Conservation (phyloP, 2,797 vertebrate species). For the Paedocypris micromegethes region DNA sequence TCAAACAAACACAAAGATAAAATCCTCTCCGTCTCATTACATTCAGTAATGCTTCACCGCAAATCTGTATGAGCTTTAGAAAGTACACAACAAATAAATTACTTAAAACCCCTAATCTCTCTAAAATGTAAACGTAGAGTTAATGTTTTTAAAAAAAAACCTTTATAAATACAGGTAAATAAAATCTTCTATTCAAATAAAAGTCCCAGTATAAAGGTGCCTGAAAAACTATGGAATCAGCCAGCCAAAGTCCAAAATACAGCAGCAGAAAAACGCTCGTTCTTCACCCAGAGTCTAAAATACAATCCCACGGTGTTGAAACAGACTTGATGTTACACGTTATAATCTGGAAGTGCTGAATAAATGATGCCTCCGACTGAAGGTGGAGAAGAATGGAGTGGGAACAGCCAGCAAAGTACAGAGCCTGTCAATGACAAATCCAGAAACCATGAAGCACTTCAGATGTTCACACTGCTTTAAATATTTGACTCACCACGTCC, state of each 20-base stretch:
- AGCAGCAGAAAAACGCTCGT: too few relatives aligned
- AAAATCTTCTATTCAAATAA: too few relatives aligned
- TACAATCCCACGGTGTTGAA: constrained; percentile 7
- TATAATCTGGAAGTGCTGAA: constrained; percentile 72
- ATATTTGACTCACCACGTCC: constrained; percentile 59
- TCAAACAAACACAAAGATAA: constrained; percentile 10
- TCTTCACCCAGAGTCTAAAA: constrained; percentile 5
- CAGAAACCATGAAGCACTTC: not conserved
- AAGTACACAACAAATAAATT: too few relatives aligned
- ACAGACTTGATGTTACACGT: constrained; percentile 57
- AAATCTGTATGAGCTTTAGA: too few relatives aligned
- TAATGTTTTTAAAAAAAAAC: too few relatives aligned
- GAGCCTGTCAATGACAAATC: constrained; percentile 59
- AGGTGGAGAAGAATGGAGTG: constrained; percentile 68
- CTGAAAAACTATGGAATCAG: too few relatives aligned
- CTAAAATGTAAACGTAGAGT: too few relatives aligned
- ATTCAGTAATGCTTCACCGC: not conserved
- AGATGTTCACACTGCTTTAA: not conserved
- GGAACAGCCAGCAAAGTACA: constrained; percentile 75
- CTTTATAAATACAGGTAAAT: too few relatives aligned
- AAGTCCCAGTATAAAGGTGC: too few relatives aligned
- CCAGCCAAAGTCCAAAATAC: too few relatives aligned
- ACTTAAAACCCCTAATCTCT: too few relatives aligned
- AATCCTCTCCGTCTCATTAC: constrained; percentile 1
- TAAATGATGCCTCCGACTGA: constrained; percentile 65